Percentiles rank a stretch among this genome's conserved stretches.
These are phyloP conservation scores for Tylochromis polylepis DNA, from an alignment of 2,113 vertebrate genomes.

Conservation along the genomic window DNA sequence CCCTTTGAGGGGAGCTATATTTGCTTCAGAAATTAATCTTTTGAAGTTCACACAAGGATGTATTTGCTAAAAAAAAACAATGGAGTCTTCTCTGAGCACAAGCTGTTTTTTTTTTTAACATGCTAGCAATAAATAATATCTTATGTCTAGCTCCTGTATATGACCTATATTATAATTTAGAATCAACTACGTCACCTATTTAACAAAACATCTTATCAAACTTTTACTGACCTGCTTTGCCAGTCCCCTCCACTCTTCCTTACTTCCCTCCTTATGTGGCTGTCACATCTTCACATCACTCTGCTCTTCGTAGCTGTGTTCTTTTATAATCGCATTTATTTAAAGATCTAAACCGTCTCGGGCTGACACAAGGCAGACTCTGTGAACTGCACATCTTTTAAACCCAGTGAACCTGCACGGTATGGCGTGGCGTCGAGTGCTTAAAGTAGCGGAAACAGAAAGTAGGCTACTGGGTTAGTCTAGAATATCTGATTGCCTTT, in stretches of 20 bases:
- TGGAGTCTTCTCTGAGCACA: neutral
- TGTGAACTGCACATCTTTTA: neutral
- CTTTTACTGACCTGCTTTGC: neutral
- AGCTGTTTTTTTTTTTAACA: neutral
- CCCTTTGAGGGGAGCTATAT: neutral
- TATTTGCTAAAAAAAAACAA: neutral
- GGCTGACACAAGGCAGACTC: neutral
- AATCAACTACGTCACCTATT: neutral
- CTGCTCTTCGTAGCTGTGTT: neutral
- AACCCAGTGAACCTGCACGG: constrained; percentile 31
- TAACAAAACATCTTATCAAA: neutral
- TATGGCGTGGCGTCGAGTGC: neutral
- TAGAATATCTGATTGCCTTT: constrained; percentile 39
- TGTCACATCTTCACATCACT: neutral
- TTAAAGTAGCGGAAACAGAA: constrained; percentile 24
- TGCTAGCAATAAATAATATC: neutral
- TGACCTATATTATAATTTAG: neutral
- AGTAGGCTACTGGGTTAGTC: constrained; percentile 46
- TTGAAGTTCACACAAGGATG: neutral
- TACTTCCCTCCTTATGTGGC: neutral
- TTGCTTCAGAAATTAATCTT: neutral
- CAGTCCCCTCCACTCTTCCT: neutral
- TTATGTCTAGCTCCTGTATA: neutral
- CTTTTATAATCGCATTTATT: constrained; percentile 29
- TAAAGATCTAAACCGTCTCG: constrained; percentile 24